phyloP scores from a whole-genome alignment of 1,140 invertebrate species.

The Rhyacophila brunnea region DNA sequence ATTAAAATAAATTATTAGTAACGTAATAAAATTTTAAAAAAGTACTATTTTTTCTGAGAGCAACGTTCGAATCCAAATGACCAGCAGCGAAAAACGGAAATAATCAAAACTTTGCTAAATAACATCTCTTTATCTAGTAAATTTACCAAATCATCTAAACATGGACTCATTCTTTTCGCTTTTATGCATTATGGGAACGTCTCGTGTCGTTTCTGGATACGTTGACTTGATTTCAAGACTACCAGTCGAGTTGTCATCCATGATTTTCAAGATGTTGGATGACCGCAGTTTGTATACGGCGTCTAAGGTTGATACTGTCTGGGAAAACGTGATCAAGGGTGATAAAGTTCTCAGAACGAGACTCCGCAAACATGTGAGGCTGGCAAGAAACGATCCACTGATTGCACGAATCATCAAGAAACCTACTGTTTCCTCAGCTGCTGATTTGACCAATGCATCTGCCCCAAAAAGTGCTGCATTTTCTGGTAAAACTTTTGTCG shows the following conservation, averaged over 20 bases:
- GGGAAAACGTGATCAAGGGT: neutral
- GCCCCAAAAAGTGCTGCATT: too few species aligned
- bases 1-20: too few species aligned
- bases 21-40: too few species aligned
- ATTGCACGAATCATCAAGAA: too few species aligned
- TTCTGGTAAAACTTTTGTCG: too few species aligned
- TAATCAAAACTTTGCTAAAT: too few species aligned
- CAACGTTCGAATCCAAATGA: too few species aligned
- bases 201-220: neutral
- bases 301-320: neutral
- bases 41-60: too few species aligned
- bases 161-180: constrained; percentile 6
- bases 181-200: neutral
- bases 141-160: neutral
- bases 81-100: too few species aligned
- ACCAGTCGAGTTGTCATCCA: neutral
- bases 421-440: too few species aligned
- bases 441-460: too few species aligned
- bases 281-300: neutral
- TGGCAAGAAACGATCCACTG: neutral
- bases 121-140: too few species aligned
- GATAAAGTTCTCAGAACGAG: neutral
- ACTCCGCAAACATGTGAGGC: neutral
- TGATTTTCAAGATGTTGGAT: constrained; percentile 6
- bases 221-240: neutral